Conservation (phyloP, 2,797 vertebrate species). For the Coregonus ussuriensis region DNA sequence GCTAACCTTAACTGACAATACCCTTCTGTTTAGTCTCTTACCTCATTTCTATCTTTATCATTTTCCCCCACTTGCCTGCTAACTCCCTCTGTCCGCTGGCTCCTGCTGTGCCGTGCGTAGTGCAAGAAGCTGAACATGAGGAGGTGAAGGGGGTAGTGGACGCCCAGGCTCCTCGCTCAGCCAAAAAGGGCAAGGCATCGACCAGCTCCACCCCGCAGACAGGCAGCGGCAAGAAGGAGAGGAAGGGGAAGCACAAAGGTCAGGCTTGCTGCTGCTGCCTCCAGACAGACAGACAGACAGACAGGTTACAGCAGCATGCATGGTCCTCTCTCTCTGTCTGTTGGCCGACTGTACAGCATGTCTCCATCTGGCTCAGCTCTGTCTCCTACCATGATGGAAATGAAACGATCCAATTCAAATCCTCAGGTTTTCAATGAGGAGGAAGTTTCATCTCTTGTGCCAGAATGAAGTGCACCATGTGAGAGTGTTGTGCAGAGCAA, state of each 20-base stretch:
- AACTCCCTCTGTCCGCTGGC: slow-evolving; percentile 34
- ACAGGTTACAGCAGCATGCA: not conserved
- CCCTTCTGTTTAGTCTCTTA: slow-evolving; percentile 13
- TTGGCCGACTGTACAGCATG: not conserved
- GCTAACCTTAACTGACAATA: not conserved
- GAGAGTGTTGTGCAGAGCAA: not conserved
- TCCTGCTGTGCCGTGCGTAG: slow-evolving; percentile 68
- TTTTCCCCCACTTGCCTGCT: slow-evolving; percentile 16
- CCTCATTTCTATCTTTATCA: not conserved
- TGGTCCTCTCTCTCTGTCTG: slow-evolving; percentile 4
- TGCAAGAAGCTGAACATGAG: slow-evolving; percentile 93
- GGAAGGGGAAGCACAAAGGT: slow-evolving; percentile 97
- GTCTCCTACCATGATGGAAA: not conserved
- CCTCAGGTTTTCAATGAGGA: not conserved
- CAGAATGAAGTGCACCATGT: not conserved
- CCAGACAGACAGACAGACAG: slow-evolving; percentile 3
- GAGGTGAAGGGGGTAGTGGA: slow-evolving; percentile 84
- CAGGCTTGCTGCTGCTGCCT: slow-evolving; percentile 65
- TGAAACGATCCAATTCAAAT: not conserved
- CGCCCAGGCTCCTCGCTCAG: slow-evolving; percentile 83
- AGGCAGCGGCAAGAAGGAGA: slow-evolving; percentile 90
- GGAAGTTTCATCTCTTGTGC: not conserved
- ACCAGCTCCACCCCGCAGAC: slow-evolving; percentile 85
- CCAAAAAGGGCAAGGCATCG: slow-evolving; percentile 88
- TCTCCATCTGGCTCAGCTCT: not conserved